Evolutionary conservation across 2,888 invertebrate genomes (phyloP), one percentile per base, ranked within the genome.

Genomic region (Ormyrus rosae): DNA sequence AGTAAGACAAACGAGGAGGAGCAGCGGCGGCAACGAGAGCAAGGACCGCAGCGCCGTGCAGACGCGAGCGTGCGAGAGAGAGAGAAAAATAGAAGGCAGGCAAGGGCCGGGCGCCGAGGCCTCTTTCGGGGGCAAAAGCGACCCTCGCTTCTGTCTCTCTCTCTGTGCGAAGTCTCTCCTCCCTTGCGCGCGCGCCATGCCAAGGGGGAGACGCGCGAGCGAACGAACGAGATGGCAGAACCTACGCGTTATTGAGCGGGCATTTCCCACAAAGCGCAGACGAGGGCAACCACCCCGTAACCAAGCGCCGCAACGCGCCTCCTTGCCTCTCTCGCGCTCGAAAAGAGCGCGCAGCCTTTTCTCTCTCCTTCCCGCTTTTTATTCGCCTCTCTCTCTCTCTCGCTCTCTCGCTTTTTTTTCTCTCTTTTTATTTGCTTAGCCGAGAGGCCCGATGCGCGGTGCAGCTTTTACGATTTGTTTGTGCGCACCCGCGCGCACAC

Each of bases 251-350:
- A 90, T 90, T 89, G 90, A 90, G 89, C 90, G 90, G 88, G 88
- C 86, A 89, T 89, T 89, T 89, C 88, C 89, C 89, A 89, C 89
- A 90, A 90, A 82, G 89, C 89, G 89, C 90, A 89, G 89, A 89
- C 89, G 89, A 89, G 90, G 89, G 89, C 89, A 90, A 89, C 90
- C 89, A 90, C 90, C 90, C 89, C 89, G 88, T 87, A 86, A 83
- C 83, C 83, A 84, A 84, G 85, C 86, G 85, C 83, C 86, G 86
- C 86, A 86, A 84, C 85, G 83, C 85, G 86, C 84, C 83, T 71
- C 84, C 81, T 82, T 75, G 34, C 77, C 78, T 73, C 78, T 78
- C 78, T 79, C 75, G 75, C 77, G 80, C 77, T 61, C 71, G 56
- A 34, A 34, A 34, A 34, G 34, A 34, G 34, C 34, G 68, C 78